Evolutionary conservation across 2,888 invertebrate species (phyloP).

Genomic region (Volucella inanis): DNA sequence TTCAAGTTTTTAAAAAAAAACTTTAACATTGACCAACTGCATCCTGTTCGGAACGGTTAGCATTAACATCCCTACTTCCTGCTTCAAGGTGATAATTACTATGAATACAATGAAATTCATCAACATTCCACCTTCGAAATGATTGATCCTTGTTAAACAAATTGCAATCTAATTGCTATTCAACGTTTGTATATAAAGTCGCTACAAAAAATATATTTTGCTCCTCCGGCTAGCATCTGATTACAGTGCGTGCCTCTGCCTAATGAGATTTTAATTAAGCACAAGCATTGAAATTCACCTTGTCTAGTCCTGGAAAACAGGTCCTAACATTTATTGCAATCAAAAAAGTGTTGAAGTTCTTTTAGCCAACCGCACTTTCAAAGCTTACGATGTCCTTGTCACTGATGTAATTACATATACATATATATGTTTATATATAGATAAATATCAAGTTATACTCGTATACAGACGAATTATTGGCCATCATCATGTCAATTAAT

Average conservation of each 20-base stretch:
- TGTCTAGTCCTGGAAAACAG: slow-evolving; percentile 38
- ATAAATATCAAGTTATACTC: slow-evolving; percentile 16
- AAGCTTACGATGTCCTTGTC: slow-evolving; percentile 61
- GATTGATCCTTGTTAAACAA: slow-evolving; percentile 72
- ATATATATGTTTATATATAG: too few relatives aligned
- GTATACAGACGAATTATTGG: slow-evolving; percentile 55
- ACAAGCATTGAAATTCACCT: slow-evolving; percentile 55
- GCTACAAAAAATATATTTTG: slow-evolving; percentile 1
- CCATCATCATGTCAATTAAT: slow-evolving; percentile 65
- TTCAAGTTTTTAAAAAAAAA: too few relatives aligned
- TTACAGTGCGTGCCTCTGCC: slow-evolving; percentile 66
- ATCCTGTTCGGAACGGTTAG: not conserved
- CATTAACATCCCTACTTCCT: not conserved
- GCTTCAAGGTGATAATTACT: slow-evolving; percentile 66
- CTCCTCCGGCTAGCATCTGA: slow-evolving; percentile 35
- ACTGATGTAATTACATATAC: too few relatives aligned
- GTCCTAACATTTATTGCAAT: slow-evolving; percentile 50
- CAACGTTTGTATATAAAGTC: slow-evolving; percentile 48
- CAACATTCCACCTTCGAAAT: slow-evolving; percentile 63
- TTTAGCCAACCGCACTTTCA: slow-evolving; percentile 51
- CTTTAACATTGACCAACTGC: too few relatives aligned
- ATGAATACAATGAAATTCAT: slow-evolving; percentile 53
- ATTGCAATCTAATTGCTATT: slow-evolving; percentile 56
- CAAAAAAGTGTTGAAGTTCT: slow-evolving; percentile 49
- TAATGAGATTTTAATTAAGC: slow-evolving; percentile 74